Evolutionary conservation across 1,140 invertebrate genomes (phyloP).

Genomic region (Drosophila obscura): DNA sequence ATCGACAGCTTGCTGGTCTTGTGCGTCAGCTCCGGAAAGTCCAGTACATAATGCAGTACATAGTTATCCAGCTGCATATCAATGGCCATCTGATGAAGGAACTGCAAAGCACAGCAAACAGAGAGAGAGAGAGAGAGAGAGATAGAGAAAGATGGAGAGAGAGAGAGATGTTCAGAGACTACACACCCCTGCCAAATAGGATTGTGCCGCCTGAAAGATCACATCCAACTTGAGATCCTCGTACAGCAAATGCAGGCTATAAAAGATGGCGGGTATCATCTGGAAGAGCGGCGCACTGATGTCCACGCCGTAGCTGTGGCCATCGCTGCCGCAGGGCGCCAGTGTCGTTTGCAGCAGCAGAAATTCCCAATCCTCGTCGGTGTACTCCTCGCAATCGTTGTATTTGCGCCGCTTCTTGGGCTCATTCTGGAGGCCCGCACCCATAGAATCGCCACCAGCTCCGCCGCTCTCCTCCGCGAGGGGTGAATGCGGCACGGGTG

Average conservation of each 20-base stretch:
- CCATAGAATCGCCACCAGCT: background rate
- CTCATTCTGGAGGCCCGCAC: conserved; percentile 67
- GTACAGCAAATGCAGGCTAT: conserved; percentile 93
- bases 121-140: background rate
- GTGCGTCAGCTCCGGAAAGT: conserved; percentile 88
- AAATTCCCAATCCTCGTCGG: conserved; percentile 91
- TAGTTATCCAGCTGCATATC: conserved; percentile 91
- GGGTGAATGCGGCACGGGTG: conserved; percentile 33
- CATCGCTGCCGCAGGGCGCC: conserved; percentile 44
- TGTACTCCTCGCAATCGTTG: conserved; percentile 85
- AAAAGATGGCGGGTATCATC: conserved; percentile 90
- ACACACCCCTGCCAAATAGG: conserved; percentile 86
- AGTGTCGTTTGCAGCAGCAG: conserved; percentile 84
- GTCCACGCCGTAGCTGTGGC: conserved; percentile 82
- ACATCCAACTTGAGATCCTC: conserved; percentile 95
- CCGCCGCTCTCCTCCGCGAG: background rate
- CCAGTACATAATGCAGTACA: conserved; percentile 92
- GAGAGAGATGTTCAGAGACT: too few relatives aligned
- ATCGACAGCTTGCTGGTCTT: conserved; percentile 83
- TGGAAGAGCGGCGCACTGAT: conserved; percentile 89
- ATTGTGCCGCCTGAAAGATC: conserved; percentile 88
- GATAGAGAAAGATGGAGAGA: background rate
- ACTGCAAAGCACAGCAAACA: conserved; percentile 61
- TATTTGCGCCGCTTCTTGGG: conserved; percentile 85
- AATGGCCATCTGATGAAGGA: conserved; percentile 91